Percentiles rank a stretch among this genome's conserved stretches.
These are phyloP conservation scores for Halisarca cf. caerulea DNA, from an alignment of 37 sponge, comb jelly and placozoan genomes.

Conservation along the genomic window DNA sequence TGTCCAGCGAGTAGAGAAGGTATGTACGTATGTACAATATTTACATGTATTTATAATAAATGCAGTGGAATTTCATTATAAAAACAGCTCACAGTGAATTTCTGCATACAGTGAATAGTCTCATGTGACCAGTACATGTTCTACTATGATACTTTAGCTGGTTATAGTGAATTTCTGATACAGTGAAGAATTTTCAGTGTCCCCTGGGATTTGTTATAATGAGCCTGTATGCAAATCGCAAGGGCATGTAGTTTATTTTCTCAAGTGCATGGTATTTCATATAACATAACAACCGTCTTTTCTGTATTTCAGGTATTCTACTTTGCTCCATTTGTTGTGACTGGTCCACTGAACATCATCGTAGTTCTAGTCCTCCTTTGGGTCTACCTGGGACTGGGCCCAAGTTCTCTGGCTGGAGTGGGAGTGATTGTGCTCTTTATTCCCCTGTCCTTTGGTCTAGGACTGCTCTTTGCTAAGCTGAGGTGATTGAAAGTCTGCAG, in stretches of 20 bases:
- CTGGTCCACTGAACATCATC: not conserved
- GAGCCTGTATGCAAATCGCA: too few species aligned
- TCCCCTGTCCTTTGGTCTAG: not conserved
- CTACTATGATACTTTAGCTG: too few species aligned
- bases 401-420: constrained; percentile 3
- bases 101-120: too few species aligned
- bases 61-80: too few species aligned
- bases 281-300: too few species aligned
- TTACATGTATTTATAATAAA: not conserved
- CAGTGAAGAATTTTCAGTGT: too few species aligned
- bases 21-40: not conserved
- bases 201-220: too few species aligned
- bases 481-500: not conserved
- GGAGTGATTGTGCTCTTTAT: not conserved
- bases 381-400: constrained; percentile 21
- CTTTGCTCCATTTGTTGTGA: not conserved
- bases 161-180: too few species aligned
- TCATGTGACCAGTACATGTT: too few species aligned
- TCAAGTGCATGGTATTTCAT: too few species aligned
- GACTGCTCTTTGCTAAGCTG: not conserved
- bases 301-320: constrained; percentile 7
- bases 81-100: too few species aligned
- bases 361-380: not conserved
- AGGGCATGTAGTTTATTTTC: too few species aligned
- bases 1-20: constrained; percentile 82